Percentiles rank a stretch among this genome's conserved stretches.
Conservation (phyloP, 2,888 invertebrate genomes). For the Fissipunctia ypsillon region DNA sequence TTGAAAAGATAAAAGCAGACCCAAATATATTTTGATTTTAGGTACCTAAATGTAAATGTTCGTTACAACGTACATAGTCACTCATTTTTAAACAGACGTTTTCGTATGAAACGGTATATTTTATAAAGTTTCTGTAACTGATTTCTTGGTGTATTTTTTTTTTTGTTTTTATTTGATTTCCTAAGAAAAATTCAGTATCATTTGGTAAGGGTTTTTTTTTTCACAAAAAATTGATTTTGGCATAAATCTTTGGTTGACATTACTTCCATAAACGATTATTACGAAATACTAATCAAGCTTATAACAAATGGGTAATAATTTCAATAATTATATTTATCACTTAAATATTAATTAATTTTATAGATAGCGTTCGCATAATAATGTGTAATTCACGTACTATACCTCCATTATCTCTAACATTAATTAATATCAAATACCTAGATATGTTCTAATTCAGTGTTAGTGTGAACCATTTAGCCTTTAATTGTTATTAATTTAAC, state of each 20-base stretch:
- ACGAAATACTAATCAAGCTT: neutral
- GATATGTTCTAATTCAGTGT: slow-evolving; percentile 25
- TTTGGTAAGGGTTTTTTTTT: neutral
- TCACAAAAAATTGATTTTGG: neutral
- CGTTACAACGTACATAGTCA: neutral
- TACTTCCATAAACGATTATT: neutral
- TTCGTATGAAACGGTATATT: neutral
- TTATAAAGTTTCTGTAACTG: neutral
- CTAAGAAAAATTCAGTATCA: neutral
- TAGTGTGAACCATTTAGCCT: slow-evolving; percentile 43
- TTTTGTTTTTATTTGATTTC: neutral
- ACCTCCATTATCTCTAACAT: slow-evolving; percentile 47
- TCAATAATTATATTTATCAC: slow-evolving; percentile 8
- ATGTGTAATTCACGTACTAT: slow-evolving; percentile 18
- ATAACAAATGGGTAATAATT: neutral
- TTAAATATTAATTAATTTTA: slow-evolving; percentile 18
- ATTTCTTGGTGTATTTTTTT: neutral
- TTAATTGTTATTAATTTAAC: slow-evolving; percentile 42
- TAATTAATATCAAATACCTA: slow-evolving; percentile 56
- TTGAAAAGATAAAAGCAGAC: neutral
- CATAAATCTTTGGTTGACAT: neutral
- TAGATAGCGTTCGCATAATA: slow-evolving; percentile 17
- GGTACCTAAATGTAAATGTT: neutral
- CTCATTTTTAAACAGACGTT: neutral
- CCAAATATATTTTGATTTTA: neutral